Conservation (phyloP, 2,797 vertebrate species). For the Falco columbarius region DNA sequence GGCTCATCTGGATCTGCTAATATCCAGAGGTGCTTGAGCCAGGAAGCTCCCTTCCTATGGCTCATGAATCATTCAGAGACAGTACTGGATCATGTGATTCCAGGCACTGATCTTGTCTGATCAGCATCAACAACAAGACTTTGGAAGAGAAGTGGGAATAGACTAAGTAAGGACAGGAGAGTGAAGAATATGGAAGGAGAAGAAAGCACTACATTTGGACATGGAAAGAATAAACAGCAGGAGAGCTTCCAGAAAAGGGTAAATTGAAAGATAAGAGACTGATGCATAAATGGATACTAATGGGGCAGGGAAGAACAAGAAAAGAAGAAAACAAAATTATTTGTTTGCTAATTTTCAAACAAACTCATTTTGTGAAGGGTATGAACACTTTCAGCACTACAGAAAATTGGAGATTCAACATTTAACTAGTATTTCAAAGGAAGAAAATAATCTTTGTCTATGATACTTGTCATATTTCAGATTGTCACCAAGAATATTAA, state of each 20-base stretch:
- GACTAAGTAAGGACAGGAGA: neutral
- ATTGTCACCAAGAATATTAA: neutral
- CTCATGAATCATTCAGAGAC: neutral
- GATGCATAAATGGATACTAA: neutral
- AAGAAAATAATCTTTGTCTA: neutral
- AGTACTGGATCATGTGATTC: fast-evolving
- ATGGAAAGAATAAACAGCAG: neutral
- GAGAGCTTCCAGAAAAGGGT: neutral
- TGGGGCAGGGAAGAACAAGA: neutral
- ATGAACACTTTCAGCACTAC: neutral
- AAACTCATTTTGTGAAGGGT: neutral
- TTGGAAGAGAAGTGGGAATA: neutral
- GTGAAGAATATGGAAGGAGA: neutral
- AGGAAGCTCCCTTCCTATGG: neutral
- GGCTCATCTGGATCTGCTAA: neutral
- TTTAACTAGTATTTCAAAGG: neutral
- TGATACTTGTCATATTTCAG: neutral
- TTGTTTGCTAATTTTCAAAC: neutral
- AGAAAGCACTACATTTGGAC: neutral
- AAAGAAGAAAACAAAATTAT: neutral
- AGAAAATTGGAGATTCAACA: neutral
- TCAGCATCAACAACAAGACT: neutral
- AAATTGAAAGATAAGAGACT: neutral
- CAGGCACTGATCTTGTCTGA: neutral
- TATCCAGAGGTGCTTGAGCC: neutral